A percentile compares a stretch with the other conserved stretches of the same genome.
Conservation (phyloP, 2,888 invertebrate species). For the Mesodorylaimus sp. region DNA sequence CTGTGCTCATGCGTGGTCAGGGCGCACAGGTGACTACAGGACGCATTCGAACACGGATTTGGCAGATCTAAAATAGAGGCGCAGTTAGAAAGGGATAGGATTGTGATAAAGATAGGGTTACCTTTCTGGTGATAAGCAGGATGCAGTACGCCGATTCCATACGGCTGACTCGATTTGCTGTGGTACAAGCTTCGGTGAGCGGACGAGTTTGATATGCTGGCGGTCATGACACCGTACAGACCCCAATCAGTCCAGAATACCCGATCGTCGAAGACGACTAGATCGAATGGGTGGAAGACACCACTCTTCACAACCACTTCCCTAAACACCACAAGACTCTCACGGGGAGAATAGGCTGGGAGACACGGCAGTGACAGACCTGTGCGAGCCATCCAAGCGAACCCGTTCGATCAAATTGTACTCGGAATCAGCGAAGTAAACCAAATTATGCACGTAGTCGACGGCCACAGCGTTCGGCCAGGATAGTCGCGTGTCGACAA, state of each 20-base stretch:
- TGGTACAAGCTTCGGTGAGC: constrained; percentile 38
- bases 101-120: no score
- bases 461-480: constrained; percentile 16
- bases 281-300: constrained; percentile 16
- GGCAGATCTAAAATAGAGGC: no score
- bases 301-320: constrained; percentile 7
- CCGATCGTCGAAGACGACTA: constrained; percentile 16
- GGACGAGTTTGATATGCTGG: no score
- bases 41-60: constrained; percentile 51
- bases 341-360: constrained; percentile 3
- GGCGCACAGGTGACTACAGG: constrained; percentile 76
- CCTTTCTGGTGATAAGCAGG: constrained; percentile 64
- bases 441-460: constrained; percentile 15
- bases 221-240: no score
- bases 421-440: constrained; percentile 17
- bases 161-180: constrained; percentile 76
- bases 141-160: constrained; percentile 86
- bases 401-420: constrained; percentile 16
- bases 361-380: constrained; percentile 4
- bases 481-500: constrained; percentile 16
- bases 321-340: background rate
- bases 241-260: constrained; percentile 18
- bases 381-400: constrained; percentile 14
- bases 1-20: constrained; percentile 41
- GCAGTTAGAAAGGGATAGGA: no score